Evolutionary conservation across 1,140 invertebrate species (phyloP).

Genomic region (Whitmania pigra): DNA sequence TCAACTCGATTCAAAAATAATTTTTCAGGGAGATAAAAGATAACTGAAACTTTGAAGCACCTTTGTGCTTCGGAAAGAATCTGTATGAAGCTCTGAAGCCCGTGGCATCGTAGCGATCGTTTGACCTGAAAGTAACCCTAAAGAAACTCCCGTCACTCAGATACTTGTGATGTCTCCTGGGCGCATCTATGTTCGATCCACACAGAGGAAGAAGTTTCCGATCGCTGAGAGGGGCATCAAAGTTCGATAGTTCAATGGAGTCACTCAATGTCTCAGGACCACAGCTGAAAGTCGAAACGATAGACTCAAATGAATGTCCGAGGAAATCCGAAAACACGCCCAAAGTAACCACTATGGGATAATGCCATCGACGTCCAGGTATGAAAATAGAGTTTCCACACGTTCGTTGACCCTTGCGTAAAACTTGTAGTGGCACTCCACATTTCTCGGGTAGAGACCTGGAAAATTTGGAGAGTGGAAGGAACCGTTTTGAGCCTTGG

Average conservation of each 20-base stretch:
- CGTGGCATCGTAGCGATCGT: conserved; percentile 5
- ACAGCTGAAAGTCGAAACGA: conserved; percentile 51
- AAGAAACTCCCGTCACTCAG: neutral
- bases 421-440: conserved; percentile 84
- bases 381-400: conserved; percentile 68
- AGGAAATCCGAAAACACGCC: neutral
- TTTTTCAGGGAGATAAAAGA: neutral
- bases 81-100: conserved; percentile 13
- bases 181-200: neutral
- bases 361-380: conserved; percentile 77
- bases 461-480: conserved; percentile 80
- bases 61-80: conserved; percentile 5
- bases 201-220: neutral
- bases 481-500: conserved; percentile 59
- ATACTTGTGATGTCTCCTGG: neutral
- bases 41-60: neutral
- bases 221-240: neutral
- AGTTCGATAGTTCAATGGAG: conserved; percentile 87
- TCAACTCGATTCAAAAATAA: too few species aligned
- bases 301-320: neutral
- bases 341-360: conserved; percentile 8
- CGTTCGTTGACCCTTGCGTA: conserved; percentile 63
- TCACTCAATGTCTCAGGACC: conserved; percentile 73
- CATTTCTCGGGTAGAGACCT: conserved; percentile 71
- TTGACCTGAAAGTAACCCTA: conserved; percentile 2